These are phyloP conservation scores for Dicranocentrus wangi DNA, from an alignment of 2,888 invertebrate species.

Conservation along the genomic window DNA sequence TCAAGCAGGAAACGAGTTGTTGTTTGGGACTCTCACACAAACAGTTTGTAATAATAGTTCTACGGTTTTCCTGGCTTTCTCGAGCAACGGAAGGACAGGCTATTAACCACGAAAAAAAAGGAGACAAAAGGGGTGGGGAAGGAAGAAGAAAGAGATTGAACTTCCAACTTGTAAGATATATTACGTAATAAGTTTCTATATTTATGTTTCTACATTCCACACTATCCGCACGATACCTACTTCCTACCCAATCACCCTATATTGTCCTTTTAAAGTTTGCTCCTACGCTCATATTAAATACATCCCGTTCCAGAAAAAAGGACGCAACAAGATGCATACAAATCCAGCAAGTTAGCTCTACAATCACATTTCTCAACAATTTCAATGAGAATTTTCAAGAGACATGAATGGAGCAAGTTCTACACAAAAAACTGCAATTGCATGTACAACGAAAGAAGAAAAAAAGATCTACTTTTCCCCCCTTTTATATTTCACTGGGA, in stretches of 20 bases:
- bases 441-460: neutral
- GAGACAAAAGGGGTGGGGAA: conserved; percentile 19
- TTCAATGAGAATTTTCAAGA: conserved; percentile 14
- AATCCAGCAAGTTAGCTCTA: conserved; percentile 11
- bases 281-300: neutral
- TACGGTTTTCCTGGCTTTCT: neutral
- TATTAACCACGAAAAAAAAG: conserved; percentile 18
- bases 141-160: conserved; percentile 24
- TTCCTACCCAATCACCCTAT: too few relatives aligned
- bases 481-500: conserved; percentile 2
- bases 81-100: conserved; percentile 14
- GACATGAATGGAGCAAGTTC: neutral
- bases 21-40: neutral
- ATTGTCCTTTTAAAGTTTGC: too few relatives aligned
- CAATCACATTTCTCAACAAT: neutral
- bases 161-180: conserved; percentile 13
- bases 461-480: neutral
- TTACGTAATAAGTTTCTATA: conserved; percentile 19
- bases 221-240: too few relatives aligned
- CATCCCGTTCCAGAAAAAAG: neutral
- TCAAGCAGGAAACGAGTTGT: conserved; percentile 1
- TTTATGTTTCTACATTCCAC: conserved; percentile 8
- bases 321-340: conserved; percentile 21
- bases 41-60: conserved; percentile 3
- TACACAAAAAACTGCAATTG: neutral